Evolutionary conservation across 2,888 invertebrate species (phyloP).

Genomic region (Tetragnatha montana): DNA sequence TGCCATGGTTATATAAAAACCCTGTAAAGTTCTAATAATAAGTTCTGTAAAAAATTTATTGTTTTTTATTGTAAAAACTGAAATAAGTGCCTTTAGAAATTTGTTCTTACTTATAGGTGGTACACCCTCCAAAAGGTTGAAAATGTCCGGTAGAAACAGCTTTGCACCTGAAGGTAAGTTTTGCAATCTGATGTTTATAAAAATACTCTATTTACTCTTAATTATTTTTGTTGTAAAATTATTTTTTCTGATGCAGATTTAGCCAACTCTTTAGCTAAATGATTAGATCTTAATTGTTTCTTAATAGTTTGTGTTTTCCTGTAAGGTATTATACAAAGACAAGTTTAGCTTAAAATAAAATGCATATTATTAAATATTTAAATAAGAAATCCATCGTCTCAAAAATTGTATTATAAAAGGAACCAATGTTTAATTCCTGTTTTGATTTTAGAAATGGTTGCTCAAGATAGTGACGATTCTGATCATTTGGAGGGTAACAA

Average conservation of each 20-base stretch:
- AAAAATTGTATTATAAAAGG: not conserved
- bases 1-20: no score
- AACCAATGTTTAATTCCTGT: not conserved
- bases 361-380: no score
- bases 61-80: not conserved
- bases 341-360: no score
- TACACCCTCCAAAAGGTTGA: slow-evolving; percentile 57
- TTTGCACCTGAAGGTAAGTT: slow-evolving; percentile 11
- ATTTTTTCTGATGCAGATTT: slow-evolving; percentile 13
- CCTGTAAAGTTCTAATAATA: no score
- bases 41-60: not conserved
- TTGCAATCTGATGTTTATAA: not conserved
- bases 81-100: not conserved
- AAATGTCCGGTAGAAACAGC: slow-evolving; percentile 10
- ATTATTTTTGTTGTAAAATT: not conserved
- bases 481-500: slow-evolving; percentile 24
- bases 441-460: not conserved
- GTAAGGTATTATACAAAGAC: slow-evolving; percentile 13
- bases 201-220: not conserved
- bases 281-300: no score
- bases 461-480: not conserved
- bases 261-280: no score
- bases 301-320: slow-evolving; percentile 12
- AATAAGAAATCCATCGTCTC: not conserved
- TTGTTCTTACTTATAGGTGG: slow-evolving; percentile 19